Percentiles rank a stretch among this genome's conserved stretches.
Conservation (phyloP, 2,888 invertebrate species). For the Frankliniella intonsa region DNA sequence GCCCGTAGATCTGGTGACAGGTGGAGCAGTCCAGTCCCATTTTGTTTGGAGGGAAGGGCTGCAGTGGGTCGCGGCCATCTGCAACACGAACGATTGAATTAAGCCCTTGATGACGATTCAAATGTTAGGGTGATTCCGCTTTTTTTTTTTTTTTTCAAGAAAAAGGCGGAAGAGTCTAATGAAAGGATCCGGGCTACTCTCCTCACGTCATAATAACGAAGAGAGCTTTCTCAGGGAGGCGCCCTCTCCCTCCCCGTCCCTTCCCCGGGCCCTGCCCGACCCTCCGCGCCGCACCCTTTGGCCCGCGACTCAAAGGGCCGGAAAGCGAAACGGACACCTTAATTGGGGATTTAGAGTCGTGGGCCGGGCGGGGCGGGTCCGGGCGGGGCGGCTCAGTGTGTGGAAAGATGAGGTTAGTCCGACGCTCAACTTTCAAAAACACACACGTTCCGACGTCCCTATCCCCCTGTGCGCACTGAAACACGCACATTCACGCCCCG, state of each 20-base stretch:
- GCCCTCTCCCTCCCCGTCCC: not conserved
- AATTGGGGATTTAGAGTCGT: not conserved
- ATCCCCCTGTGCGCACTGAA: no score
- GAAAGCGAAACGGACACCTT: not conserved
- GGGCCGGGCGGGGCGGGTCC: not conserved
- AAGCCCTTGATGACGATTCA: no score
- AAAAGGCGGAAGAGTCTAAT: not conserved
- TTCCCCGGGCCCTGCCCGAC: not conserved
- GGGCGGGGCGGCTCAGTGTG: not conserved
- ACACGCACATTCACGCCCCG: no score
- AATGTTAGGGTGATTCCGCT: no score
- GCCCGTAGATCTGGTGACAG: constrained; percentile 37
- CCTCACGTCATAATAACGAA: no score
- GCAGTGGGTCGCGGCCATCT: constrained; percentile 36
- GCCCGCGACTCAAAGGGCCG: not conserved
- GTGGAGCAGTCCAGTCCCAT: constrained; percentile 38
- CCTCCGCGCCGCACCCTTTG: not conserved
- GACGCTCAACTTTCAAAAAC: not conserved
- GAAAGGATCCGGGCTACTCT: not conserved
- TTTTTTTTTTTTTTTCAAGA: not conserved
- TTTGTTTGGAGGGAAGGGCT: constrained; percentile 36
- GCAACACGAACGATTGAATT: constrained; percentile 10
- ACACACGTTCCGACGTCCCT: not conserved
- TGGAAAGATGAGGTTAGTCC: not conserved
- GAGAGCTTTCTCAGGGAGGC: not conserved